phyloP scores from a whole-genome alignment of 2,888 invertebrate genomes.

The Orthosia gothica region DNA sequence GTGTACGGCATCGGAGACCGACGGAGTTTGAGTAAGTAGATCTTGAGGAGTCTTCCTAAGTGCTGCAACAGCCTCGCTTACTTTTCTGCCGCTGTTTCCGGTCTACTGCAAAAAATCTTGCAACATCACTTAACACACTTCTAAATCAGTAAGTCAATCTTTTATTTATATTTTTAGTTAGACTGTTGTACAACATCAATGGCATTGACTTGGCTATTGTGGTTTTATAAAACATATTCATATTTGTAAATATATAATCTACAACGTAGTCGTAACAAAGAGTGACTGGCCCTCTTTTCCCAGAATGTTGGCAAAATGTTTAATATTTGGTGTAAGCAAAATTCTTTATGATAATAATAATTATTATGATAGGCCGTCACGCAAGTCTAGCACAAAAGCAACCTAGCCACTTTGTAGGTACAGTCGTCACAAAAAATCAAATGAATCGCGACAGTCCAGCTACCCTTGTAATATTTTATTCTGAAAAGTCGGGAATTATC shows the following conservation, averaged over 20 bases:
- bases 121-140: no score
- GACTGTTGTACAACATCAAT: no score
- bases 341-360: background rate
- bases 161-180: no score
- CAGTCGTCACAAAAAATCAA: background rate
- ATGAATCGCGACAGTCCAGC: background rate
- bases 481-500: no score
- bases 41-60: background rate
- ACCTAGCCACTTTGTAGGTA: constrained; percentile 9
- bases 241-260: no score
- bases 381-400: background rate
- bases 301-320: constrained; percentile 7
- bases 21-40: constrained; percentile 94
- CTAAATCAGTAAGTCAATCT: no score
- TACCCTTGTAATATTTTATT: constrained; percentile 14
- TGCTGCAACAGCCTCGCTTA: background rate
- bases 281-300: background rate
- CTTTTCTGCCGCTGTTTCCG: no score
- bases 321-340: background rate
- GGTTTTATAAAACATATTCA: no score
- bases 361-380: constrained; percentile 16
- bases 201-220: no score
- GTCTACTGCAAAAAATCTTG: no score
- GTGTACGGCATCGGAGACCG: constrained; percentile 97
- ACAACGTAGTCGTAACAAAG: background rate